Conservation (phyloP, 2,888 invertebrate genomes). For the Caenorhabditis parvicauda region DNA sequence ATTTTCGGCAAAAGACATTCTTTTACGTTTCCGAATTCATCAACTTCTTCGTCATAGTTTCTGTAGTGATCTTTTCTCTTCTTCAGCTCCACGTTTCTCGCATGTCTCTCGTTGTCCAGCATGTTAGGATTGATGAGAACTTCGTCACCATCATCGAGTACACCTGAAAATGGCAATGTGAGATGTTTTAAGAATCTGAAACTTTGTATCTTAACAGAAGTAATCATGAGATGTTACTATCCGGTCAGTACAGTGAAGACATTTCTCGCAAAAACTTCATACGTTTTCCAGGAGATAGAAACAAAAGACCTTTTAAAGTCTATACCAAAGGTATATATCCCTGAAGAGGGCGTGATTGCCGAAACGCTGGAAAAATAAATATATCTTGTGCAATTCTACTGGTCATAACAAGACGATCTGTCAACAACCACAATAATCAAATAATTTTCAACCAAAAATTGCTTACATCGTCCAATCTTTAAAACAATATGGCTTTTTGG, state of each 20-base stretch:
- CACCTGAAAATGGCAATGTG: constrained; percentile 63
- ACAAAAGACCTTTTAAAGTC: no score
- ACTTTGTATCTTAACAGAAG: background rate
- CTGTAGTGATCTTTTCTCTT: constrained; percentile 75
- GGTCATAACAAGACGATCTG: no score
- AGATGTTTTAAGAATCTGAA: no score
- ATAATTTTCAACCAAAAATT: no score
- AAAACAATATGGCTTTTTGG: no score
- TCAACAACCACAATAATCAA: no score
- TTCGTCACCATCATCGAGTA: constrained; percentile 81
- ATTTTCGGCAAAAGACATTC: background rate
- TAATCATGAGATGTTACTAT: background rate
- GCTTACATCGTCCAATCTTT: no score
- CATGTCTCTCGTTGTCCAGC: constrained; percentile 63
- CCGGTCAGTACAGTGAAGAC: background rate
- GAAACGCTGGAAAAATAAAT: no score
- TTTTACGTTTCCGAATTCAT: constrained; percentile 68
- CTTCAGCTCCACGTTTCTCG: constrained; percentile 77
- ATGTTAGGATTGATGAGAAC: constrained; percentile 76
- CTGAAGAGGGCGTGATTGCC: no score
- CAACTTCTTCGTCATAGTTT: constrained; percentile 71
- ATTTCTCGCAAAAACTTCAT: background rate
- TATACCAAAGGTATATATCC: no score
- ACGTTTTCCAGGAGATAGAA: background rate
- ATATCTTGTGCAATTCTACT: no score